Base-by-base conservation (phyloP, 2,888 invertebrate species). In the Lasiommata megera region DNA sequence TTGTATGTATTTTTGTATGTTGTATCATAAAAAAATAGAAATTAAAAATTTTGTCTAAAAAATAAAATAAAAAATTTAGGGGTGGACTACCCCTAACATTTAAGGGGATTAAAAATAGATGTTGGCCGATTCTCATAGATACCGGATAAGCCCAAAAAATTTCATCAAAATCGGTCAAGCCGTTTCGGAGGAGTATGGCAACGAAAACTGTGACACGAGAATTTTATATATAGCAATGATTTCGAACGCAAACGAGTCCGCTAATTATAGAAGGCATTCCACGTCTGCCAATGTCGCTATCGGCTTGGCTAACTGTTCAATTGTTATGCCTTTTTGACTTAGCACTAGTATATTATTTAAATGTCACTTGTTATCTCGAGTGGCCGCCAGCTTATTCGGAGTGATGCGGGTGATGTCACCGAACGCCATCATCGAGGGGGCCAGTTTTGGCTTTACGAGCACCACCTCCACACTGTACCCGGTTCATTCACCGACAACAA, bases 361-460 rank as follows among this genome's bases (percentile, higher is more conserved):
- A 84, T 80, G 79, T 71, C 77, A 81, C 62, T 69, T 60, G 66
- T 61, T 59, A 44, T 52, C 43, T 29, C 36, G 48, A 38, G 53
- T 68, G 67, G 63, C 65, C 63, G 63, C 64, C 50, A 47, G 69
- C 69, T 77, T 84, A 82, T 84, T 79, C 73, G 74, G 77, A 77
- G 71, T 70, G 73, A 64, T 68, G 72, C 66, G 60, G 81, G 74
- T 89, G 89, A 89, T 86, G 86, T 89, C 89, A 89, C 77, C 79
- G 68, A 65, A 65, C 75, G 79, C 73, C 79, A 80, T 84, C 82
- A 81, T 76, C 77, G 71, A 72, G 72, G 79, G 71, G 80, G 80
- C 83, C 86, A 77, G 77, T 80, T 88, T 86, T 82, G 85, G 85
- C 80, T 85, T 86, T 87, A 87, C 82, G 86, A 85, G 76, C 82